Base-by-base conservation (phyloP, 2,797 vertebrate genomes). In the Rhinella marina region DNA sequence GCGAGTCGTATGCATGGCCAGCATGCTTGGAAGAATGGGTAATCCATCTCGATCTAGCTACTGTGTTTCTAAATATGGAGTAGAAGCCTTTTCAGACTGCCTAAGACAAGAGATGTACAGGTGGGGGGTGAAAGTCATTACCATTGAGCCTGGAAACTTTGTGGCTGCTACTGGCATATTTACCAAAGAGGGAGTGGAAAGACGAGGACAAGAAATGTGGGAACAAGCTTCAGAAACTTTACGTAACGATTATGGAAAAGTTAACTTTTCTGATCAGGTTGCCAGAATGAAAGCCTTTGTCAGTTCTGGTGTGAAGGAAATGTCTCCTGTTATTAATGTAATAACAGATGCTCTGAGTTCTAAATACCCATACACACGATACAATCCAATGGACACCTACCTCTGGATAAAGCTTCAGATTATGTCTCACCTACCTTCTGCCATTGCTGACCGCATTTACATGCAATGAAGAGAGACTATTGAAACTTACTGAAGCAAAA, bases 21-120 rank as follows among this genome's bases (percentile, higher is more conserved):
- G 97, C 92, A 96, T 97, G 94, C 92, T 96, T 54, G 97, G 96
- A 0, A 92, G 96, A 88, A 96, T 97, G 95, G 95, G 78, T 23
- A 95, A 94, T 7, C 85, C 93, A 0, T 88, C 95, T 89, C 94
- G 95, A 2, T 98, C 97, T 0, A 91, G 96, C 0, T 97, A 97
- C 91, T 97, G 97, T 0, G 10, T 98, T 48, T 96, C 97, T 7
- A 97, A 97, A 91, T 96, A 94, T 0, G 97, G 95, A 1, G 92
- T 97, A 85, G 95, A 97, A 64, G 97, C 94, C 0, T 98, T 98
- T 81, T 97, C 96, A 0, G 96, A 97, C 91, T 98, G 97, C 92
- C 95, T 98, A 9, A 91, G 97, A 89, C 96, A 97, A 41, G 97
- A 98, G 92, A 97, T 98, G 97, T 97, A 96, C 91, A 81, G 90